phyloP scores from a whole-genome alignment of 2,113 vertebrate genomes.

The Mus spicilegus region DNA sequence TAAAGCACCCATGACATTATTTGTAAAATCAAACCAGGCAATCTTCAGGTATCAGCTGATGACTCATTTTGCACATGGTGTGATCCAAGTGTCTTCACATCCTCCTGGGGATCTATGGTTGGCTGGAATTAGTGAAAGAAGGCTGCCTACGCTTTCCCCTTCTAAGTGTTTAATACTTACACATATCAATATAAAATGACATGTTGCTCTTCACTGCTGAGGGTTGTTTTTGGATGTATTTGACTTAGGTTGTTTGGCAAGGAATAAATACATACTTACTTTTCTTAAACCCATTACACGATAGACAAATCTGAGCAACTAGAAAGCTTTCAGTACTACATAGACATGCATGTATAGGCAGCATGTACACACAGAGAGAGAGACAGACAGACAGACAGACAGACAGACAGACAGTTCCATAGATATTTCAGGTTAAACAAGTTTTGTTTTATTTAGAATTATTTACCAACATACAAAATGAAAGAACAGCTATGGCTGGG shows the following conservation, averaged over 20 bases:
- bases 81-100: neutral
- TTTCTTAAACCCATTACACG: neutral
- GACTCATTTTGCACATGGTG: neutral
- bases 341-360: neutral
- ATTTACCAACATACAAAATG: slow-evolving; percentile 33
- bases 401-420: neutral
- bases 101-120: neutral
- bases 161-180: neutral
- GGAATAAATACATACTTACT: neutral
- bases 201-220: neutral
- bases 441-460: neutral
- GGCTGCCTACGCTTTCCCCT: neutral
- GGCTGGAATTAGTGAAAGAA: neutral
- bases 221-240: neutral
- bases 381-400: too few relatives aligned
- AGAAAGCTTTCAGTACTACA: neutral
- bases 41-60: slow-evolving; percentile 20
- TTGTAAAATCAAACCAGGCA: slow-evolving; percentile 40
- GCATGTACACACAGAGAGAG: neutral
- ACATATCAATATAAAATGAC: neutral
- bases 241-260: neutral
- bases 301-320: slow-evolving; percentile 10
- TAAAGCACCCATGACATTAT: slow-evolving; percentile 34
- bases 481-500: neutral
- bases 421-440: neutral